phyloP scores from a whole-genome alignment of 2,888 invertebrate genomes.

The Heliothis peltigera region DNA sequence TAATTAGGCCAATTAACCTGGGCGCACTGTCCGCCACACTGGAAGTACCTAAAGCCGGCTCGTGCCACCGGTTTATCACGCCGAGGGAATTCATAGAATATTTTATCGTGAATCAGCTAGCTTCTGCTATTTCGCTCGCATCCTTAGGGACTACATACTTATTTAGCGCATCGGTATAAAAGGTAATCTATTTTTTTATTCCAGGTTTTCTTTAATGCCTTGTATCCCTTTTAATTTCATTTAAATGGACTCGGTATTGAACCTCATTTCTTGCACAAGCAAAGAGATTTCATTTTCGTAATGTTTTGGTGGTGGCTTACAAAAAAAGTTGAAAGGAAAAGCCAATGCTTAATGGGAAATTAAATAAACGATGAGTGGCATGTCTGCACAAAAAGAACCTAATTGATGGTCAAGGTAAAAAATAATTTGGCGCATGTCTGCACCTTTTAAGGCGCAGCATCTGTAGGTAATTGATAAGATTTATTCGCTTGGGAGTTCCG shows the following conservation, averaged over 20 bases:
- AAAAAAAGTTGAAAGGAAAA: too few species aligned
- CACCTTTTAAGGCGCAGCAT: constrained; percentile 10
- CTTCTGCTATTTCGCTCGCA: constrained; percentile 1
- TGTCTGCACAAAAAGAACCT: not conserved
- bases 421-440: constrained; percentile 14
- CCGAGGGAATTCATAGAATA: constrained; percentile 6
- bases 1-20: constrained; percentile 36
- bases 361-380: not conserved
- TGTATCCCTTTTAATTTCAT: too few species aligned
- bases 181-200: not conserved
- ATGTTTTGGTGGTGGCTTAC: too few species aligned
- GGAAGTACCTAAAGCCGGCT: constrained; percentile 25
- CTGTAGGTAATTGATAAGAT: constrained; percentile 36
- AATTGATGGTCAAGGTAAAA: constrained; percentile 14
- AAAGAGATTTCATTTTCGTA: too few species aligned
- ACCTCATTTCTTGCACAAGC: too few species aligned
- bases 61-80: constrained; percentile 14
- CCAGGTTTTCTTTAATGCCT: too few species aligned
- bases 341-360: not conserved
- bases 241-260: too few species aligned
- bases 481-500: constrained; percentile 17
- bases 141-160: too few species aligned
- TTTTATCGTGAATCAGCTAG: constrained; percentile 19
- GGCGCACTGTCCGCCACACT: constrained; percentile 10
- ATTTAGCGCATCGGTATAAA: too few species aligned